A percentile compares a stretch with the other conserved stretches of the same genome.
Conservation (phyloP, 2,113 vertebrate genomes). For the Apus apus region DNA sequence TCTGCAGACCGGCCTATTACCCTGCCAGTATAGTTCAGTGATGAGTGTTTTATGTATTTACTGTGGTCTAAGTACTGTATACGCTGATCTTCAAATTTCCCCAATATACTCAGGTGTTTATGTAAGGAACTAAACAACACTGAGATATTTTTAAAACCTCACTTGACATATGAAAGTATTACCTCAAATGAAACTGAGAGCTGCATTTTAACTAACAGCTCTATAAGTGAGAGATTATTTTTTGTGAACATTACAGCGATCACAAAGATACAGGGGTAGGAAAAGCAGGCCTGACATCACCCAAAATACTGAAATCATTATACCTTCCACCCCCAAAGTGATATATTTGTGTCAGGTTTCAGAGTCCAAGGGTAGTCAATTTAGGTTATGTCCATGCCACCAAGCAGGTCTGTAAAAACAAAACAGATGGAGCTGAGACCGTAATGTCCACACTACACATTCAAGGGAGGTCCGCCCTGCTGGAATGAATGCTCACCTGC, state of each 20-base stretch:
- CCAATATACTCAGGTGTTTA: neutral
- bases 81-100: neutral
- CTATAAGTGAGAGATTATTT: neutral
- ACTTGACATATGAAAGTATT: neutral
- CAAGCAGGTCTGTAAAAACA: neutral
- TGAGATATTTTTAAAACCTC: neutral
- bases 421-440: neutral
- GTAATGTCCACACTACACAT: rapidly evolving
- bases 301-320: neutral
- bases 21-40: neutral
- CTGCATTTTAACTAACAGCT: neutral
- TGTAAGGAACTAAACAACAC: neutral
- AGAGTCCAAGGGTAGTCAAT: neutral
- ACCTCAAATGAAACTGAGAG: neutral
- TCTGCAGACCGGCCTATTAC: neutral
- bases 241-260: neutral
- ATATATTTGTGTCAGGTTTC: neutral
- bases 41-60: neutral
- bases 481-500: neutral
- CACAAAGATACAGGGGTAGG: neutral
- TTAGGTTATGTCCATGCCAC: neutral
- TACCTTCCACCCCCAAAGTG: neutral
- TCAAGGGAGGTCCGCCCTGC: neutral
- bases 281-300: neutral
- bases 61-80: neutral